phyloP scores from a whole-genome alignment of 2,888 invertebrate genomes.

The Diarsia rubi region DNA sequence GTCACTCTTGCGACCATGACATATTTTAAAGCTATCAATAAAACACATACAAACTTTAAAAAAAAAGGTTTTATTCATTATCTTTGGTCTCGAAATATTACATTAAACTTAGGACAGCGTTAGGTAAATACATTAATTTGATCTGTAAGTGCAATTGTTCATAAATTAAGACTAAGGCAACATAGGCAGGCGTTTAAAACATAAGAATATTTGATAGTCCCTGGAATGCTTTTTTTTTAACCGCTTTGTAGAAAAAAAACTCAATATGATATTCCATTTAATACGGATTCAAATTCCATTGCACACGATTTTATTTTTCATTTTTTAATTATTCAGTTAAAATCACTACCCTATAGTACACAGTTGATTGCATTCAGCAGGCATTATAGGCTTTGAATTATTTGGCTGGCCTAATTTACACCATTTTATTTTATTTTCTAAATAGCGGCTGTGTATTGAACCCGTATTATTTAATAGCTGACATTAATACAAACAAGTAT shows the following conservation, averaged over 20 bases:
- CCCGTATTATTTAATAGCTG: too few species aligned
- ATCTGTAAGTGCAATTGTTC: background rate
- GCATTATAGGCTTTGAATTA: background rate
- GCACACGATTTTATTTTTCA: background rate
- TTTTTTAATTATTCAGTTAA: background rate
- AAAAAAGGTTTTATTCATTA: background rate
- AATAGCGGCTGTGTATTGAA: background rate
- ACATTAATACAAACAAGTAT: too few species aligned
- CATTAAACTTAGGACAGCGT: background rate
- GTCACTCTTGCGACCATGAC: too few species aligned
- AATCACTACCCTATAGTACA: background rate
- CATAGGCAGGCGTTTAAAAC: background rate
- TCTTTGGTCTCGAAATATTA: conserved; percentile 8
- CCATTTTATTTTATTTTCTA: background rate
- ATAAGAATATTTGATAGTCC: background rate
- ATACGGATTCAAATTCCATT: too few species aligned
- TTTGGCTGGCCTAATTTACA: background rate
- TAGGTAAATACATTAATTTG: background rate
- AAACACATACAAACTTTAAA: background rate
- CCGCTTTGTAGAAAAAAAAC: too few species aligned
- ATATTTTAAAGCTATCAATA: background rate
- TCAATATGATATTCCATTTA: too few species aligned
- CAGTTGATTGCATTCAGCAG: background rate
- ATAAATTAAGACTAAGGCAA: background rate
- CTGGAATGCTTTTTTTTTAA: background rate